Evolutionary conservation across 2,888 invertebrate genomes (phyloP), one percentile per base, ranked within the genome.

Genomic region (Macrosoma leucophasiata): DNA sequence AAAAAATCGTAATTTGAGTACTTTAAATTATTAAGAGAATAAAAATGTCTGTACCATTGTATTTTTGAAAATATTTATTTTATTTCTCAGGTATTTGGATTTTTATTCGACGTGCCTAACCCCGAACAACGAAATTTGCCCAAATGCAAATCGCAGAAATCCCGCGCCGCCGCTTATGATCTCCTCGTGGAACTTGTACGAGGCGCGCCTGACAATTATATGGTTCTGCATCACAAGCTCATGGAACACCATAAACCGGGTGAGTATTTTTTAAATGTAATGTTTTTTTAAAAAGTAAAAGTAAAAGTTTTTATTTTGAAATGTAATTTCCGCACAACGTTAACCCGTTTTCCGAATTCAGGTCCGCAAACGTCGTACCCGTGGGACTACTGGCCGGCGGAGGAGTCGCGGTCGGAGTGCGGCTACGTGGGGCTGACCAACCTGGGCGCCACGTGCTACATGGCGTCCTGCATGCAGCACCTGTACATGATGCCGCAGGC

Each of bases 381-480:
- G 0, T 97, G 97, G 97, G 97, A 97, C 73, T 97, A 97, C 75
- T 97, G 97, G 97, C 97, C 97, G 2, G 93, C 95, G 41, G 97
- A 97, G 61, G 97, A 97, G 67, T 95, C 96, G 0, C 88, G 97
- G 1, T 93, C 96, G 0, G 95, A 95, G 59, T 96, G 96, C 69
- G 97, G 97, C 7, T 96, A 95, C 74, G 97, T 96, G 1, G 97
- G 97, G 0, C 85, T 97, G 3, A 96, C 96, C 0, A 97, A 97
- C 78, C 86, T 97, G 9, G 97, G 97, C 13, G 97, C 97, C 13
- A 97, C 97, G 1, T 97, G 97, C 68, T 97, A 97, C 73, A 96
- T 97, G 96, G 97, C 97, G 6, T 95, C 97, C 2, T 97, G 97
- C 61, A 94, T 97, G 90, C 97, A 97, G 70, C 97, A 97, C 72